A percentile compares a stretch with the other conserved stretches of the same genome.
Evolutionary conservation across 2,113 vertebrate genomes (phyloP).

Genomic region (Promerops cafer): DNA sequence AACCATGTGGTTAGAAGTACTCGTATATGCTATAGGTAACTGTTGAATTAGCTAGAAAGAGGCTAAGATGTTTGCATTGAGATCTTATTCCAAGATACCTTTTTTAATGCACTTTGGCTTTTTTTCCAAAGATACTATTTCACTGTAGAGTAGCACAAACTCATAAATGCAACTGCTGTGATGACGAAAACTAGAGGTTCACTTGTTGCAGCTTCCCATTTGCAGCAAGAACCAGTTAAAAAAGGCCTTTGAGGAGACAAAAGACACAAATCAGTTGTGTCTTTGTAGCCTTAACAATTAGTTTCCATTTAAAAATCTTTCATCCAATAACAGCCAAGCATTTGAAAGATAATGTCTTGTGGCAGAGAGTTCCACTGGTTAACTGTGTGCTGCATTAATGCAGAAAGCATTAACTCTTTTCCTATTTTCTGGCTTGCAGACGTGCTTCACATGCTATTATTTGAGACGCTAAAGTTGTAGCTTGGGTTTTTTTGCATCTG

Average conservation of each 20-base stretch:
- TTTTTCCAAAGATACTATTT: neutral
- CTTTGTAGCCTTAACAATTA: neutral
- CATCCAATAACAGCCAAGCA: neutral
- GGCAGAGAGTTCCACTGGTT: neutral
- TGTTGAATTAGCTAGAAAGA: constrained; percentile 40
- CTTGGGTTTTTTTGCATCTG: neutral
- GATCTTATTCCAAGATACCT: neutral
- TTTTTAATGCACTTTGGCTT: neutral
- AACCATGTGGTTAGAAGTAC: constrained; percentile 54
- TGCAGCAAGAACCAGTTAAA: neutral
- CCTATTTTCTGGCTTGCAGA: neutral
- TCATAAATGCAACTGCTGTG: neutral
- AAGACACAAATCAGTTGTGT: neutral
- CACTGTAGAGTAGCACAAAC: neutral
- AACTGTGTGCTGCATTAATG: neutral
- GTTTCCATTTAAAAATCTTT: constrained; percentile 7
- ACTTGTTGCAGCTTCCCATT: neutral
- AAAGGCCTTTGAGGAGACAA: neutral
- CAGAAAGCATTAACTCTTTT: neutral
- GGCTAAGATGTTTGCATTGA: neutral
- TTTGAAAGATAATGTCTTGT: neutral
- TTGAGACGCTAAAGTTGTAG: neutral
- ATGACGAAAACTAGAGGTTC: neutral
- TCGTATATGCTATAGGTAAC: constrained; percentile 39
- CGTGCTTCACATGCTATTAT: neutral